A percentile compares a stretch with the other conserved stretches of the same genome.
Evolutionary conservation across 2,113 vertebrate genomes (phyloP).

Genomic region (Symphodus melops): DNA sequence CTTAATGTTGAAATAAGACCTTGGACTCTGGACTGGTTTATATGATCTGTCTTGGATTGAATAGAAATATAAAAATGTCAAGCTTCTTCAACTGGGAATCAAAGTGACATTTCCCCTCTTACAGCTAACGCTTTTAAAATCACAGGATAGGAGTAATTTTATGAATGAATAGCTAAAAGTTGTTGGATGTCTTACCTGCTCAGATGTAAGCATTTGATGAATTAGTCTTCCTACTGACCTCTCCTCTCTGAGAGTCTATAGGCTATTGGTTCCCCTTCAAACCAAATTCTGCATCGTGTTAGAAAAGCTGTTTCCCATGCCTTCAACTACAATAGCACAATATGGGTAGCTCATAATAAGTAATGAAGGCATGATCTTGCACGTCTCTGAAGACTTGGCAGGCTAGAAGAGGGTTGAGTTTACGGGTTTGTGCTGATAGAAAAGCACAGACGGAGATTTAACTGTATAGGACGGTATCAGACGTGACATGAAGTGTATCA

Average conservation of each 20-base stretch:
- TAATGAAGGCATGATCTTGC: slow-evolving; percentile 73
- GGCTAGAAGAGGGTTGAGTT: slow-evolving; percentile 43
- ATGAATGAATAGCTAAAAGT: slow-evolving; percentile 39
- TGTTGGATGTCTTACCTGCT: slow-evolving; percentile 37
- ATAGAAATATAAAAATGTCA: slow-evolving; percentile 12
- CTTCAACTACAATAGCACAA: slow-evolving; percentile 68
- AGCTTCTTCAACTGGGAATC: slow-evolving; percentile 13
- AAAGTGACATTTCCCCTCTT: slow-evolving; percentile 10
- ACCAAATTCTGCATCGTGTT: slow-evolving; percentile 54
- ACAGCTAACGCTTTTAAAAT: slow-evolving; percentile 25
- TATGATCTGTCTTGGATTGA: slow-evolving; percentile 20
- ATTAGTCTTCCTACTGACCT: slow-evolving; percentile 5
- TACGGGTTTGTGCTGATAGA: slow-evolving; percentile 56
- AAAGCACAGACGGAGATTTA: slow-evolving; percentile 60
- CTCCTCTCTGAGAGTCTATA: slow-evolving; percentile 22
- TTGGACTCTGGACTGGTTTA: slow-evolving; percentile 25
- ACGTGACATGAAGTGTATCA: slow-evolving; percentile 72
- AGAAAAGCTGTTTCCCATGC: slow-evolving; percentile 43
- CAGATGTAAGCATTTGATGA: slow-evolving; percentile 13
- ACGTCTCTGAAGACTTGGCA: slow-evolving; percentile 61
- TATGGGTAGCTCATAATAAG: slow-evolving; percentile 56
- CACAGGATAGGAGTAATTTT: slow-evolving; percentile 2
- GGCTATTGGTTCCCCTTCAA: slow-evolving; percentile 34
- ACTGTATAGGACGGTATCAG: slow-evolving; percentile 55
- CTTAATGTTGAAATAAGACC: slow-evolving; percentile 10